Percentiles rank a stretch among this genome's conserved stretches.
phyloP scores from a whole-genome alignment of 2,888 invertebrate genomes.

The Ommatoiulus sabulosus region DNA sequence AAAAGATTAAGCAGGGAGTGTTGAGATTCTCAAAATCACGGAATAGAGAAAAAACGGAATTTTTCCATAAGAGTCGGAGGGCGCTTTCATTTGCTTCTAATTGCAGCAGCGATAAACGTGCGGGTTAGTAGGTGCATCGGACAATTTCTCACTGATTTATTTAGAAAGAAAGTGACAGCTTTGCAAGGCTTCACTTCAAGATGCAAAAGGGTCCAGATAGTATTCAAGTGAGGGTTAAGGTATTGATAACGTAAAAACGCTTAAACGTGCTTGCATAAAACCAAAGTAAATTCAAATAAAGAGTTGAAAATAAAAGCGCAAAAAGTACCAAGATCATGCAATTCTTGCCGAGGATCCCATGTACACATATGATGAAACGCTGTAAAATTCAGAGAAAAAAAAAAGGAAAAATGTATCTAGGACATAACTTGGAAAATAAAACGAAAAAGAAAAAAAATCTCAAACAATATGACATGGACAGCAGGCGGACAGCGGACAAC shows the following conservation, averaged over 20 bases:
- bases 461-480: not conserved
- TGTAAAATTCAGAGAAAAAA: constrained; percentile 62
- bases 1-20: not conserved
- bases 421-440: constrained; percentile 54
- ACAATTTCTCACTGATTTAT: not conserved
- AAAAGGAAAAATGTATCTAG: constrained; percentile 57
- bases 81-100: no score
- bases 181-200: not conserved
- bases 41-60: no score
- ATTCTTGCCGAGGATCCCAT: constrained; percentile 63
- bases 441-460: not conserved
- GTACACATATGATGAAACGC: constrained; percentile 65
- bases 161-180: not conserved
- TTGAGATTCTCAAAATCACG: not conserved
- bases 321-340: constrained; percentile 58
- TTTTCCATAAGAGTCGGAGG: no score
- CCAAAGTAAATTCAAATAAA: constrained; percentile 45
- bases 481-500: not conserved
- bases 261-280: not conserved
- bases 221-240: not conserved
- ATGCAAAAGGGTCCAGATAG: not conserved
- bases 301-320: constrained; percentile 54
- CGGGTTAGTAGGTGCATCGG: not conserved
- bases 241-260: not conserved
- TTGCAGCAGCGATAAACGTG: not conserved